Conservation (phyloP, 2,797 vertebrate genomes). For the Kryptopterus vitreolus region DNA sequence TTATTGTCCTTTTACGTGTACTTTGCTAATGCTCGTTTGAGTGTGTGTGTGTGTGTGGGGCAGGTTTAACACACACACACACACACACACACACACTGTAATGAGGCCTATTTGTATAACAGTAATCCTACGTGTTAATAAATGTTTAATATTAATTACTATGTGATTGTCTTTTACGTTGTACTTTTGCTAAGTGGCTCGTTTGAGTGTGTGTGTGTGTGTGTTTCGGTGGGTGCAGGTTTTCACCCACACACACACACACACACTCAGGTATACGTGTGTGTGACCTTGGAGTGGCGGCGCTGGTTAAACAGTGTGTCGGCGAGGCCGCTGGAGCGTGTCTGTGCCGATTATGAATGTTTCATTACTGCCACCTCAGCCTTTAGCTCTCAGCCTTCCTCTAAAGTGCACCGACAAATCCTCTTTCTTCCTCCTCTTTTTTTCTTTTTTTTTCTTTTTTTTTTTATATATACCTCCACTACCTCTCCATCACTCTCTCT, state of each 20-base stretch:
- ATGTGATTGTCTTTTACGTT: background rate
- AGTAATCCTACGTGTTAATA: background rate
- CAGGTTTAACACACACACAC: background rate
- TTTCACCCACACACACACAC: background rate
- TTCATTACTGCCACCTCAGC: slow-evolving; percentile 83
- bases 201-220: slow-evolving; percentile 28
- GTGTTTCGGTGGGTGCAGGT: slow-evolving; percentile 38
- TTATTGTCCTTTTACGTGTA: background rate
- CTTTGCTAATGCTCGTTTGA: background rate
- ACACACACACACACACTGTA: background rate
- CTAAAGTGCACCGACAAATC: slow-evolving; percentile 77
- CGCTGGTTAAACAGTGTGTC: slow-evolving; percentile 76
- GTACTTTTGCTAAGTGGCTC: background rate
- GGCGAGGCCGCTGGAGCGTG: slow-evolving; percentile 79
- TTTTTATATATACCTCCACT: slow-evolving; percentile 60
- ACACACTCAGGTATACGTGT: slow-evolving; percentile 24
- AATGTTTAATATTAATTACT: slow-evolving; percentile 3
- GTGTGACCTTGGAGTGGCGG: slow-evolving; percentile 78
- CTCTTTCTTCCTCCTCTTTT: slow-evolving; percentile 77
- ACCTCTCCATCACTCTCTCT: slow-evolving; percentile 45
- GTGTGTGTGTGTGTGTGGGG: slow-evolving; percentile 36
- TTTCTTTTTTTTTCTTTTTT: slow-evolving; percentile 52
- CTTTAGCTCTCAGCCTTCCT: slow-evolving; percentile 65
- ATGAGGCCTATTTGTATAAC: too few species aligned
- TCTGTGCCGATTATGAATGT: slow-evolving; percentile 82